Evolutionary conservation across 2,888 invertebrate genomes (phyloP).

Genomic region (Danaus chrysippus): DNA sequence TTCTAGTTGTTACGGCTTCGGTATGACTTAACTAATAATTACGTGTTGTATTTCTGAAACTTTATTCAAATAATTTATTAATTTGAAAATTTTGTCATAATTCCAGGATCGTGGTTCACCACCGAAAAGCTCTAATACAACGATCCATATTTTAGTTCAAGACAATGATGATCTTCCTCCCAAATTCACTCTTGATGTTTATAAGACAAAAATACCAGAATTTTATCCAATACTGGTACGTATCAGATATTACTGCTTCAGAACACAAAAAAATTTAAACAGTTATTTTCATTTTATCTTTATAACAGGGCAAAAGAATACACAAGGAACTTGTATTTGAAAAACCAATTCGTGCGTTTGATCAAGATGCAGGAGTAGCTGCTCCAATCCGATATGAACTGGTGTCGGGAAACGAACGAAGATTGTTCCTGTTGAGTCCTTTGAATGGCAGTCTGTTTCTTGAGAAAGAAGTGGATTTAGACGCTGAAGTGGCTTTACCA

Average conservation of each 20-base stretch:
- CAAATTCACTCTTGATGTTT: constrained; percentile 88
- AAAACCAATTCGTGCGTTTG: constrained; percentile 86
- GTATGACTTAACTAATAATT: constrained; percentile 56
- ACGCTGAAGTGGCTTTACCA: constrained; percentile 83
- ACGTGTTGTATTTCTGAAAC: neutral
- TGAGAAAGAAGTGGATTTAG: constrained; percentile 89
- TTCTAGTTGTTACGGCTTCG: constrained; percentile 86
- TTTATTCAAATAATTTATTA: neutral
- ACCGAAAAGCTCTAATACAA: constrained; percentile 84
- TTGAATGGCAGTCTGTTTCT: constrained; percentile 87
- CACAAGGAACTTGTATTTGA: constrained; percentile 84
- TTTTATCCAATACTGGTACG: constrained; percentile 89
- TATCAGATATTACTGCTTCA: neutral
- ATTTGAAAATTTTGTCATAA: constrained; percentile 1
- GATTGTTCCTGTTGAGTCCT: constrained; percentile 86
- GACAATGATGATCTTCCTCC: constrained; percentile 92
- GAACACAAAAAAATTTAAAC: neutral
- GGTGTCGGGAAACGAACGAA: constrained; percentile 88
- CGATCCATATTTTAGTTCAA: constrained; percentile 83
- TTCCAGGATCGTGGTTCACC: constrained; percentile 90
- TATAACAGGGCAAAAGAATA: constrained; percentile 82
- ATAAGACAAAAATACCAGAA: constrained; percentile 89
- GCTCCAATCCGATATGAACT: constrained; percentile 88
- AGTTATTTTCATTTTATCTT: neutral
- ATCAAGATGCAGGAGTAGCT: constrained; percentile 88